phyloP scores from a whole-genome alignment of 2,888 invertebrate species.

The Hyppa rectilinea region DNA sequence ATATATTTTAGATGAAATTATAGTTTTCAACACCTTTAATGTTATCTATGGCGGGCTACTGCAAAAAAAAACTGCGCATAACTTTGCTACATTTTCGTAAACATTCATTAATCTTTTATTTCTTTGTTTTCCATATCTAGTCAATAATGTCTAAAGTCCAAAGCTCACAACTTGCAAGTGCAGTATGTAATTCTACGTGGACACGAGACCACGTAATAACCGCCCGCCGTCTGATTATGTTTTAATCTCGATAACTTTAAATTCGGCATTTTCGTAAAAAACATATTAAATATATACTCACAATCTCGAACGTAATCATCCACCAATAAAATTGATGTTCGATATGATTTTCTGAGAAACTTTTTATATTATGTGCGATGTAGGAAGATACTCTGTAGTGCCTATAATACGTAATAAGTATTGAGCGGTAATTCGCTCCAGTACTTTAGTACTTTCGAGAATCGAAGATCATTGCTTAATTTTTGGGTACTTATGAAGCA shows the following conservation, averaged over 20 bases:
- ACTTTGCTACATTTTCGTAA: neutral
- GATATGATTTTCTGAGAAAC: slow-evolving; percentile 78
- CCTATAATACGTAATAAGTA: slow-evolving; percentile 60
- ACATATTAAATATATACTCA: slow-evolving; percentile 77
- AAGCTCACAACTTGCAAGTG: neutral
- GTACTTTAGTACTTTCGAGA: slow-evolving; percentile 61
- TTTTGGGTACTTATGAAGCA: slow-evolving; percentile 52
- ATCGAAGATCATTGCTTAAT: slow-evolving; percentile 59
- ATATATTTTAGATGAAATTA: too few species aligned
- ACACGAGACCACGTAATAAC: slow-evolving; percentile 64
- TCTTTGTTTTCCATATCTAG: neutral
- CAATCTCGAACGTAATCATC: slow-evolving; percentile 74
- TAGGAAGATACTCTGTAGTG: slow-evolving; percentile 61
- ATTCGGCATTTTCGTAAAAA: slow-evolving; percentile 78
- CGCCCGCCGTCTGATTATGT: slow-evolving; percentile 69
- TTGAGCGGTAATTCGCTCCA: slow-evolving; percentile 42
- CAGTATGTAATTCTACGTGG: slow-evolving; percentile 37
- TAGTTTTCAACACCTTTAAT: neutral
- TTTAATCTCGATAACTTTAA: slow-evolving; percentile 79
- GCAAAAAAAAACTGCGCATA: neutral
- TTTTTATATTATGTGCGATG: slow-evolving; percentile 67
- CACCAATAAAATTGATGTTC: slow-evolving; percentile 77
- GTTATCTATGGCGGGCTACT: neutral
- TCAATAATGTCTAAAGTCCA: neutral
- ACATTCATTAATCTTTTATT: too few species aligned